These are phyloP conservation scores for Melipona quadrifasciata DNA, from an alignment of 1,140 invertebrate genomes.

Conservation along the genomic window DNA sequence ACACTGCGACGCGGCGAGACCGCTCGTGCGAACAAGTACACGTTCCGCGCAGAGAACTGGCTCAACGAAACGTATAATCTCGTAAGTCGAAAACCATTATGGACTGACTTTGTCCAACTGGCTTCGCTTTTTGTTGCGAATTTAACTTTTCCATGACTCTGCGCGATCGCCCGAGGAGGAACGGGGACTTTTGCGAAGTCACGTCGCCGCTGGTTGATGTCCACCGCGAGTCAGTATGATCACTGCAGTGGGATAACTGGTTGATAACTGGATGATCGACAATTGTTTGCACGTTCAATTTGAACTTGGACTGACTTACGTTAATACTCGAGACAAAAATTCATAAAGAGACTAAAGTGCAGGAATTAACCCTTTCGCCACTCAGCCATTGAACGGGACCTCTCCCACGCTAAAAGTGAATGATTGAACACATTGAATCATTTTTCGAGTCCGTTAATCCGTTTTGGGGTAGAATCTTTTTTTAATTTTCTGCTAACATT, in stretches of 20 bases:
- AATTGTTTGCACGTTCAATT: not conserved
- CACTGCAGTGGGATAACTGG: not conserved
- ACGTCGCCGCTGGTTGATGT: not conserved
- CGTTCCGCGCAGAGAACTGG: constrained; percentile 17
- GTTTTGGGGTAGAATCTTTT: too few relatives aligned
- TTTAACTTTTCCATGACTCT: not conserved
- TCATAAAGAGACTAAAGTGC: too few relatives aligned
- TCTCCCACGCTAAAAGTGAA: too few relatives aligned
- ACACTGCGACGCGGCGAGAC: not conserved
- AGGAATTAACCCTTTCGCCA: too few relatives aligned
- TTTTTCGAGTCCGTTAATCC: too few relatives aligned
- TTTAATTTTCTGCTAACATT: too few relatives aligned
- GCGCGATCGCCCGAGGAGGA: not conserved
- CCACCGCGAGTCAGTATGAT: not conserved
- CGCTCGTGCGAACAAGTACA: constrained; percentile 4
- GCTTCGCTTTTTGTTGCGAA: not conserved
- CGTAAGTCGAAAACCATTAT: constrained; percentile 15
- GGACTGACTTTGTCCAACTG: constrained; percentile 1
- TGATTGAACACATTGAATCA: too few relatives aligned
- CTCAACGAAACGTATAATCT: constrained; percentile 29
- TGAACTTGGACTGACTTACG: not conserved
- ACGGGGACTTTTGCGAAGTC: not conserved
- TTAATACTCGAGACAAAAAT: not conserved
- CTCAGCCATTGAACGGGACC: too few relatives aligned
- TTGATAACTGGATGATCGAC: not conserved